These are phyloP conservation scores for Porites cylindrica DNA, from an alignment of 92 coral and sea anemone genomes.

Conservation along the genomic window DNA sequence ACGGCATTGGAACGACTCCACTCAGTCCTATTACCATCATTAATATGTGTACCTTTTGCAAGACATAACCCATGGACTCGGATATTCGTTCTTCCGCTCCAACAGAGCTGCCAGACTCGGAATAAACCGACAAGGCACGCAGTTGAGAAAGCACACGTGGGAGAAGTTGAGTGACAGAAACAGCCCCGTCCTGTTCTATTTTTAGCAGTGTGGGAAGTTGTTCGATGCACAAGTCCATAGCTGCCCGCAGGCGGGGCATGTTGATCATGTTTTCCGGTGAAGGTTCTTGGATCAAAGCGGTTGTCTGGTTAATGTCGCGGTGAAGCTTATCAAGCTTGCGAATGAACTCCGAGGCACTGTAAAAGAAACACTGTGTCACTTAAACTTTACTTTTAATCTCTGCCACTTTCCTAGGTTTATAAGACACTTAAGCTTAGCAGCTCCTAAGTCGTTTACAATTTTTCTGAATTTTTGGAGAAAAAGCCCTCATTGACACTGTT, in stretches of 20 bases:
- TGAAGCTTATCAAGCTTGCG: slow-evolving; percentile 73
- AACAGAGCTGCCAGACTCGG: slow-evolving; percentile 78
- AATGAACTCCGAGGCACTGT: slow-evolving; percentile 82
- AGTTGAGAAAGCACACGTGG: slow-evolving; percentile 96
- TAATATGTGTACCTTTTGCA: slow-evolving; percentile 75
- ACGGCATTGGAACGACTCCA: too few relatives aligned
- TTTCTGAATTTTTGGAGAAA: too few relatives aligned
- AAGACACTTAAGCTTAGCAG: too few relatives aligned
- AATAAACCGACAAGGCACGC: slow-evolving; percentile 90
- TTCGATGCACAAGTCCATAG: slow-evolving; percentile 92
- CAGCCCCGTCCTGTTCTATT: slow-evolving; percentile 63
- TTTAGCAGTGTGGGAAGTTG: slow-evolving; percentile 92
- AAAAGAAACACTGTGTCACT: not conserved
- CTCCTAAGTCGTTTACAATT: too few relatives aligned
- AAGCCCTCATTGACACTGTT: too few relatives aligned
- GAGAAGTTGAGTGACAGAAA: slow-evolving; percentile 65
- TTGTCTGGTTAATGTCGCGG: slow-evolving; percentile 48
- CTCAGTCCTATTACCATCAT: too few relatives aligned
- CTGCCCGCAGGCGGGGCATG: slow-evolving; percentile 81
- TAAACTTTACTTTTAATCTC: too few relatives aligned
- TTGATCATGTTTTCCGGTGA: slow-evolving; percentile 37
- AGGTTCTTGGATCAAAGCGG: slow-evolving; percentile 35
- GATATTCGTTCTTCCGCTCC: slow-evolving; percentile 72
- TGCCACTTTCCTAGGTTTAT: too few relatives aligned
- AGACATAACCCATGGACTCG: slow-evolving; percentile 88